These are phyloP conservation scores for Epinephelus fuscoguttatus DNA, from an alignment of 2,113 vertebrate genomes.

Conservation along the genomic window DNA sequence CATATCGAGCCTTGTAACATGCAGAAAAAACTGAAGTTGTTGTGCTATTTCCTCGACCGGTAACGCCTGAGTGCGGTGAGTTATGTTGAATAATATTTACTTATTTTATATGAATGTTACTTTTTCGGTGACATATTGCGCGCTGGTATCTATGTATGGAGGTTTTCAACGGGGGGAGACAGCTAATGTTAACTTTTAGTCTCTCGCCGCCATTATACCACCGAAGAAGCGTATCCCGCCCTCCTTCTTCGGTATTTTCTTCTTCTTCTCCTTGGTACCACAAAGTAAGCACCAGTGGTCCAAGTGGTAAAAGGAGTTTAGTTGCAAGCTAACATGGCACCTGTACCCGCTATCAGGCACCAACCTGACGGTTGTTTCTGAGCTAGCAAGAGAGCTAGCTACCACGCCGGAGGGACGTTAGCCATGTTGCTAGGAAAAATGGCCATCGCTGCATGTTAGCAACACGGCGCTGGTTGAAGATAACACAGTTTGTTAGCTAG, in stretches of 20 bases:
- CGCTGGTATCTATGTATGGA: conserved; percentile 38
- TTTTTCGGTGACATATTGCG: not conserved
- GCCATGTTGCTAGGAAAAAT: conserved; percentile 62
- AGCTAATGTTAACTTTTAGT: conserved; percentile 73
- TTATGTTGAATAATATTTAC: conserved; percentile 37
- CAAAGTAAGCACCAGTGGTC: conserved; percentile 67
- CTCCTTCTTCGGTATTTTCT: conserved; percentile 76
- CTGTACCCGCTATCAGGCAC: not conserved
- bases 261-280: conserved; percentile 57
- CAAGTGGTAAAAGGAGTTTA: conserved; percentile 54
- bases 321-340: conserved; percentile 13
- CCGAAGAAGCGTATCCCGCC: conserved; percentile 86
- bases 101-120: not conserved
- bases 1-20: conserved; percentile 61
- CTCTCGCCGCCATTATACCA: conserved; percentile 85
- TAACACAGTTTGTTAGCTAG: not conserved
- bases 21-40: conserved; percentile 72
- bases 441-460: conserved; percentile 67
- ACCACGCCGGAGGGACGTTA: conserved; percentile 36
- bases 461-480: conserved; percentile 1
- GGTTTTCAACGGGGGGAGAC: conserved; percentile 84
- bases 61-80: conserved; percentile 76
- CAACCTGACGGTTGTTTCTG: not conserved
- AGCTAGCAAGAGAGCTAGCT: conserved; percentile 45
- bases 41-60: conserved; percentile 69